phyloP scores from a whole-genome alignment of 2,888 invertebrate species.

The Ecliptopera silaceata region DNA sequence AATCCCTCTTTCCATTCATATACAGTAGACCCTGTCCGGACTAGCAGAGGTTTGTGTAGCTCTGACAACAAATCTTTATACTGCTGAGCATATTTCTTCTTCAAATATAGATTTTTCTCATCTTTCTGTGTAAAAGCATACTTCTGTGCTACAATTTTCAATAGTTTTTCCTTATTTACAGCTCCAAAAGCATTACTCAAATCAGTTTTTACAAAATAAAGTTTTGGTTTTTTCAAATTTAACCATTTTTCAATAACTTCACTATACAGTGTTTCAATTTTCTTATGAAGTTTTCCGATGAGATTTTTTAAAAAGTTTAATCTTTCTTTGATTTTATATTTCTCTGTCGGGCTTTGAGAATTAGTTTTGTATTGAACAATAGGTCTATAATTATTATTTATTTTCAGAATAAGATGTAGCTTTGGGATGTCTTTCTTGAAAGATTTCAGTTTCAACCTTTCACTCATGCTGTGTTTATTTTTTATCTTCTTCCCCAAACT shows the following conservation, averaged over 20 bases:
- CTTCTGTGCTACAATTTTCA: slow-evolving; percentile 59
- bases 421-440: slow-evolving; percentile 64
- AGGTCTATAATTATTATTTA: slow-evolving; percentile 63
- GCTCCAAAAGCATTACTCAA: slow-evolving; percentile 78
- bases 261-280: slow-evolving; percentile 58
- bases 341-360: slow-evolving; percentile 45
- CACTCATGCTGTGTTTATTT: slow-evolving; percentile 44
- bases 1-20: slow-evolving; percentile 75
- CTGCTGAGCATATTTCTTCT: slow-evolving; percentile 58
- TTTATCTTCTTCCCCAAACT: slow-evolving; percentile 55
- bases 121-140: slow-evolving; percentile 53
- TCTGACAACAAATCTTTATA: slow-evolving; percentile 67
- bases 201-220: slow-evolving; percentile 76
- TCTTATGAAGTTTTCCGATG: slow-evolving; percentile 46
- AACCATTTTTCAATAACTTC: slow-evolving; percentile 60
- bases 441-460: slow-evolving; percentile 49
- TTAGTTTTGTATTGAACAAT: slow-evolving; percentile 70
- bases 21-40: slow-evolving; percentile 73
- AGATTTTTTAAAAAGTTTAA: slow-evolving; percentile 59
- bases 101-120: slow-evolving; percentile 51
- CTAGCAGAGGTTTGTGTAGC: slow-evolving; percentile 62
- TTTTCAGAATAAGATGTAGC: slow-evolving; percentile 65
- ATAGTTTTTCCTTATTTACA: slow-evolving; percentile 62
- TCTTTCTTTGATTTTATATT: slow-evolving; percentile 65
- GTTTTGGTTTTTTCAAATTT: slow-evolving; percentile 56